Percentiles rank a stretch among this genome's conserved stretches.
phyloP scores from a whole-genome alignment of 1,140 invertebrate species.

The Drosophila albomicans region DNA sequence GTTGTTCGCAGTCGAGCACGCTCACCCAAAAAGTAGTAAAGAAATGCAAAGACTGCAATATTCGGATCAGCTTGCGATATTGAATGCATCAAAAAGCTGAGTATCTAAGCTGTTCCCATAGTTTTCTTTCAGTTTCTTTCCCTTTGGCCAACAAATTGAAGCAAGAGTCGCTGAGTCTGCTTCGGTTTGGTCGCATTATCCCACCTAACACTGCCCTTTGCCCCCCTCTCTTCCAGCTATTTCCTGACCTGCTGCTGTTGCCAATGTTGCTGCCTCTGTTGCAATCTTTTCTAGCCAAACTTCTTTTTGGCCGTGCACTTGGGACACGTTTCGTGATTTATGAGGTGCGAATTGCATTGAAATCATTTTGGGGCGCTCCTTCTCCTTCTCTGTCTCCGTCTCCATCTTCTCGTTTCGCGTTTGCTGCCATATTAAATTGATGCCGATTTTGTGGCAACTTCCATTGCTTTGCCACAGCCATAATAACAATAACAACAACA shows the following conservation, averaged over 20 bases:
- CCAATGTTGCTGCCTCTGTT: conserved; percentile 6
- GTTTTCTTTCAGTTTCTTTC: background rate
- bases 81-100: background rate
- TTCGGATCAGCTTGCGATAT: background rate
- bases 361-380: conserved; percentile 63
- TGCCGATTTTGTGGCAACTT: conserved; percentile 71
- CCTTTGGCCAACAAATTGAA: conserved; percentile 1
- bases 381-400: background rate
- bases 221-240: conserved; percentile 2
- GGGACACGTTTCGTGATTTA: conserved; percentile 85
- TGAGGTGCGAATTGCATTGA: conserved; percentile 84
- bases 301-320: conserved; percentile 56
- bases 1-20: background rate
- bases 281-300: conserved; percentile 45
- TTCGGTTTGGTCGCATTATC: background rate
- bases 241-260: conserved; percentile 48
- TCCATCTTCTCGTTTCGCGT: background rate
- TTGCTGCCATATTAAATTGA: conserved; percentile 77
- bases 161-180: background rate
- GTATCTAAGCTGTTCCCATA: background rate
- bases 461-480: conserved; percentile 39
- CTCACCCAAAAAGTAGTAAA: background rate
- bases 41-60: background rate
- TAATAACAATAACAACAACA: conserved; percentile 28
- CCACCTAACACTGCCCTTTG: background rate